These are phyloP conservation scores for Nomada goodeniana DNA, from an alignment of 2,888 invertebrate species.

Conservation along the genomic window DNA sequence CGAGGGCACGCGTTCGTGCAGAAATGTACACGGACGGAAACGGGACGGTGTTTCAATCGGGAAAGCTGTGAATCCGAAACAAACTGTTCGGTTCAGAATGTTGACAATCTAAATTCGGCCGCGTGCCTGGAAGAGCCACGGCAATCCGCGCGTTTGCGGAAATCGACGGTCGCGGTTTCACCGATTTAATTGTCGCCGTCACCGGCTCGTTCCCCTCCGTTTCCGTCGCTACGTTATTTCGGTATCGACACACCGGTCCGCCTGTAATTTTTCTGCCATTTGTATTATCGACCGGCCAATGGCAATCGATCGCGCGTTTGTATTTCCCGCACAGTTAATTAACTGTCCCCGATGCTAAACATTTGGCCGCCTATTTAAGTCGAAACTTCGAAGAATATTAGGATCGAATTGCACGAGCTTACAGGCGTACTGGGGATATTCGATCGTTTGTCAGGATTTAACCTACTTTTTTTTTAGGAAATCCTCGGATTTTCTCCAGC, in stretches of 20 bases:
- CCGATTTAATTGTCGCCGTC: slow-evolving; percentile 32
- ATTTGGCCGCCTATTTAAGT: too few species aligned
- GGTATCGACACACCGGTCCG: not conserved
- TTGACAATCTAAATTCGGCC: slow-evolving; percentile 3
- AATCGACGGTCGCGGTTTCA: slow-evolving; percentile 40
- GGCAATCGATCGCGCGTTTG: too few species aligned
- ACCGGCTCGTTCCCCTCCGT: slow-evolving; percentile 11
- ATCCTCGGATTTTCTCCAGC: not conserved
- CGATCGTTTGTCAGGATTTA: not conserved
- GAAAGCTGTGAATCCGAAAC: not conserved
- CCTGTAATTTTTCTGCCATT: too few species aligned
- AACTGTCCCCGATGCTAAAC: too few species aligned
- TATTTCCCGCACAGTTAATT: too few species aligned
- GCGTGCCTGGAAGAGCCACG: not conserved
- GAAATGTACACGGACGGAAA: too few species aligned
- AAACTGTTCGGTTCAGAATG: not conserved
- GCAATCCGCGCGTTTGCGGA: slow-evolving; percentile 15
- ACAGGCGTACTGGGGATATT: too few species aligned
- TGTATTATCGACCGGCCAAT: too few species aligned
- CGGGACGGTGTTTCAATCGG: not conserved
- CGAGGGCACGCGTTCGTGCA: too few species aligned
- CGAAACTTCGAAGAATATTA: too few species aligned
- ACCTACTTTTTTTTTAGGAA: slow-evolving; percentile 2
- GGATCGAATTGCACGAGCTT: too few species aligned
- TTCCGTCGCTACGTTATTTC: not conserved